Evolutionary conservation across 2,888 invertebrate genomes (phyloP), one percentile per base, ranked within the genome.

Genomic region (Chromoteleia sp.): DNA sequence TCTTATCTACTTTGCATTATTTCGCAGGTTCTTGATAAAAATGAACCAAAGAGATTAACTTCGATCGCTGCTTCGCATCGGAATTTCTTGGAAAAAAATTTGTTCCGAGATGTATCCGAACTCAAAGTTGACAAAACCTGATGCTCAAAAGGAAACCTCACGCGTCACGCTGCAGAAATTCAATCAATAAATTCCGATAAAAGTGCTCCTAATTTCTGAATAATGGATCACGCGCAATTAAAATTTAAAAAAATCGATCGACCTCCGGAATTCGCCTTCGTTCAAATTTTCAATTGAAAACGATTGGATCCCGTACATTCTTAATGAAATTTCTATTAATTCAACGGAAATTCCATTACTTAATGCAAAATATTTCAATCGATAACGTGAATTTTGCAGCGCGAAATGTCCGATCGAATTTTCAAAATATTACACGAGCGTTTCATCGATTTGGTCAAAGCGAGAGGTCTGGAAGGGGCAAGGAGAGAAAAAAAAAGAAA

Each of bases 281-380:
- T 14, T 58, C 48, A 58, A 70, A 70, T 48, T 70, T 70, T 50
- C 39, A 59, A 59, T 71, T 73, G 52, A 73, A 63, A 56, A 45
- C 36, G 15, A 33, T 12, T 45, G 30, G 33, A 67, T 54, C 54
- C 45, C 33, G 25, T 39, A 43, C 8, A 48, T 50, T 59, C 41
- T 43, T 63, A 43, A 56, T 29, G 54, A 56, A 54, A 56, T 56
- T 56, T 63, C 54, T 21, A 54, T 63, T 45, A 45, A 63, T 63
- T 54, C 63, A 21, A 43, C 17, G 30, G 45, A 54, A 73, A 63
- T 73, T 36, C 17, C 36, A 63, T 63, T 45, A 56, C 56, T 65
- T 56, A 19, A 25, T 21, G 48, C 65, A 56, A 74, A 73, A 74
- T 33, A 74, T 63, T 63, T 74, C 45, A 52, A 36, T 54, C n/a